Evolutionary conservation across 2,888 invertebrate species (phyloP).

Genomic region (Alcis repandata): DNA sequence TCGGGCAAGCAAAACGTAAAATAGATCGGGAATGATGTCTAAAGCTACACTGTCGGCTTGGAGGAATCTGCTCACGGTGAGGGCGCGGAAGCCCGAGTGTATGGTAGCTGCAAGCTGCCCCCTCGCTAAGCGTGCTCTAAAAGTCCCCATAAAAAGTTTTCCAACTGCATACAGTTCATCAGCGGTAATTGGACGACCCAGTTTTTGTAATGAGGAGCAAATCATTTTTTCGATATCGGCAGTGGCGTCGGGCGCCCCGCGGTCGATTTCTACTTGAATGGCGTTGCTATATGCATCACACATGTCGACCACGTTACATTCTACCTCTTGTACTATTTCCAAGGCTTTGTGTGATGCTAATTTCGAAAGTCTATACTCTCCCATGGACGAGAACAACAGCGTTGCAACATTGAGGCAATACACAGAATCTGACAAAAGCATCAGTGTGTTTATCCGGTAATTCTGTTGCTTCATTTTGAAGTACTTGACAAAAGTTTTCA

Average conservation of each 20-base stretch:
- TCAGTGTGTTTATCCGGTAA: constrained; percentile 57
- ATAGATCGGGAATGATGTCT: constrained; percentile 78
- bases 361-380: constrained; percentile 68
- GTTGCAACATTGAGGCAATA: constrained; percentile 76
- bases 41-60: constrained; percentile 72
- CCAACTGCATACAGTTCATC: constrained; percentile 80
- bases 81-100: constrained; percentile 74
- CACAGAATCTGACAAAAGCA: constrained; percentile 69
- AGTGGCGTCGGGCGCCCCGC: constrained; percentile 70
- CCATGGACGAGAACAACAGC: constrained; percentile 66
- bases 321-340: constrained; percentile 67
- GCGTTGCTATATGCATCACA: constrained; percentile 81
- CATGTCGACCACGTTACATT: constrained; percentile 72
- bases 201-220: constrained; percentile 59
- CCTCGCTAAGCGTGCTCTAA: constrained; percentile 72
- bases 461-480: constrained; percentile 61
- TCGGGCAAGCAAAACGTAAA: constrained; percentile 73
- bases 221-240: constrained; percentile 72
- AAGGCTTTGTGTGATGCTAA: constrained; percentile 67
- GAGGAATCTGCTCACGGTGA: constrained; percentile 76
- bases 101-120: constrained; percentile 67
- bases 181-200: constrained; percentile 67
- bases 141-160: constrained; percentile 76
- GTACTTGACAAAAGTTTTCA: constrained; percentile 55
- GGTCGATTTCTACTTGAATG: constrained; percentile 76